phyloP scores from a whole-genome alignment of 2,888 invertebrate species.

The Palloptera scutellata region DNA sequence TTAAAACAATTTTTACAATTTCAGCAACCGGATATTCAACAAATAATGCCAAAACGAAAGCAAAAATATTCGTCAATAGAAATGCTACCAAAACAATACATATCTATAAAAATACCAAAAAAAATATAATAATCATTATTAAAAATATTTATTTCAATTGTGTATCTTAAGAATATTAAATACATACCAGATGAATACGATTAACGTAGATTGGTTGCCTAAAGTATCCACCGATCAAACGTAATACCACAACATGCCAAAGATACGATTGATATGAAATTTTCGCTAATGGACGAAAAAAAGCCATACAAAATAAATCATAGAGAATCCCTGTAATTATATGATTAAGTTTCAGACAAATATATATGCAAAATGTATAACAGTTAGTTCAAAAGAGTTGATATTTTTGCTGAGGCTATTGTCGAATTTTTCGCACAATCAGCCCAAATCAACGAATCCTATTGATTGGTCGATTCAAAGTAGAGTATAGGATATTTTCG shows the following conservation, averaged over 20 bases:
- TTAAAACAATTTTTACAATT: slow-evolving; percentile 10
- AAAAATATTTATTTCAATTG: background rate
- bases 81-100: slow-evolving; percentile 35
- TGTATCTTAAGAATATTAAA: too few relatives aligned
- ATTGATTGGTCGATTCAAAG: too few relatives aligned
- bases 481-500: too few relatives aligned
- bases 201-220: slow-evolving; percentile 53
- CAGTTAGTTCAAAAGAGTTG: background rate
- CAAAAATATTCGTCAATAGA: slow-evolving; percentile 45
- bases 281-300: slow-evolving; percentile 52
- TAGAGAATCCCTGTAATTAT: slow-evolving; percentile 37
- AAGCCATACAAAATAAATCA: slow-evolving; percentile 37
- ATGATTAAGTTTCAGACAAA: too few relatives aligned
- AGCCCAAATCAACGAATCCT: too few relatives aligned
- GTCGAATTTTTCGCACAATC: too few relatives aligned
- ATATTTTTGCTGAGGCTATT: background rate
- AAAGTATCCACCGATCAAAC: slow-evolving; percentile 40
- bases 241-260: slow-evolving; percentile 54
- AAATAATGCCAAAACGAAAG: slow-evolving; percentile 48
- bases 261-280: slow-evolving; percentile 58
- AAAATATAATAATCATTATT: background rate
- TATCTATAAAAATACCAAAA: slow-evolving; percentile 7
- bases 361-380: background rate
- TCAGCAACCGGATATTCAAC: slow-evolving; percentile 50
- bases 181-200: slow-evolving; percentile 48